Conservation (phyloP, 2,888 invertebrate genomes). For the Campoplex capitator region DNA sequence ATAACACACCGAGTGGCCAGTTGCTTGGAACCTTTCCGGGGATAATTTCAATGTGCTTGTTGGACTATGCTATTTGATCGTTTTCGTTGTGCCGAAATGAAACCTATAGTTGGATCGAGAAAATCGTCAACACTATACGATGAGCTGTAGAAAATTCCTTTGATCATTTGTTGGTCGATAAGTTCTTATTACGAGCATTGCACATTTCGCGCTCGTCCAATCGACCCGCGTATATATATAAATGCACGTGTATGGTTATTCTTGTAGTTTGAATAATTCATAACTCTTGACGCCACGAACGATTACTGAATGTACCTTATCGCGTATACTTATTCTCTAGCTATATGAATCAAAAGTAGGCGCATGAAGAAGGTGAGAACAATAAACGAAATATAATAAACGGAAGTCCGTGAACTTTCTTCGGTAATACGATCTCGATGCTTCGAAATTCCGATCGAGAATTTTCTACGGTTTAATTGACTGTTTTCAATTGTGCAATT, state of each 20-base stretch:
- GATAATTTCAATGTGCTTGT: no score
- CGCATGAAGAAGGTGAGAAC: background rate
- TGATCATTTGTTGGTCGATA: conserved; percentile 1
- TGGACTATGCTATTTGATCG: background rate
- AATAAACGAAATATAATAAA: conserved; percentile 9
- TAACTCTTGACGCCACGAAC: background rate
- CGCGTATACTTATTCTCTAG: background rate
- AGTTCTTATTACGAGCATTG: conserved; percentile 12
- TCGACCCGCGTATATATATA: background rate
- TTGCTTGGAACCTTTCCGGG: no score
- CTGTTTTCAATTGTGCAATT: background rate
- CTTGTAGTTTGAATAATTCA: conserved; percentile 31
- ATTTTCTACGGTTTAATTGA: background rate
- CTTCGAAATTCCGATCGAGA: conserved; percentile 15
- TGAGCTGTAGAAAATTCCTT: background rate
- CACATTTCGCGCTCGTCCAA: background rate
- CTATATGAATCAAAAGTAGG: background rate
- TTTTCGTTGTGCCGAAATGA: background rate
- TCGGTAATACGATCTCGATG: conserved; percentile 19
- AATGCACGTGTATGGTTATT: background rate
- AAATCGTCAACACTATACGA: background rate
- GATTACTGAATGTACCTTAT: conserved; percentile 7
- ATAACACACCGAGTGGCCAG: background rate
- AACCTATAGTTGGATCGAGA: background rate
- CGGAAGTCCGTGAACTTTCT: conserved; percentile 19